Conservation (phyloP, 1,140 invertebrate genomes). For the Monochamus saltuarius region DNA sequence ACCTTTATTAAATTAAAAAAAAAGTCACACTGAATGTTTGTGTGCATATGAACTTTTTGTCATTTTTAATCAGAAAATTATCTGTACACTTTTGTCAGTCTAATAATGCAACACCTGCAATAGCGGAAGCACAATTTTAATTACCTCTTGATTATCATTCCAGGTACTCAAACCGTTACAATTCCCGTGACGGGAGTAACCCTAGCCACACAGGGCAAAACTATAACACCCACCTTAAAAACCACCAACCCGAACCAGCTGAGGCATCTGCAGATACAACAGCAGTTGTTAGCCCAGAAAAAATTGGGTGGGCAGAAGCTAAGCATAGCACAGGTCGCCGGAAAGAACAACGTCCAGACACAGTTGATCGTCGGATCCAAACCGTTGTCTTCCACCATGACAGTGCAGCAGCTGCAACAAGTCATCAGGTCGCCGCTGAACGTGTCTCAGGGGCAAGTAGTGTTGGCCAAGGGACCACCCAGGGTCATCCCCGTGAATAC, state of each 20-base stretch:
- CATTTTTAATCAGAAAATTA: no score
- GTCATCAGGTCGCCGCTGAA: conserved; percentile 67
- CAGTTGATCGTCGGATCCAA: conserved; percentile 67
- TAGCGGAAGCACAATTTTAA: no score
- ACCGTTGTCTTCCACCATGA: conserved; percentile 63
- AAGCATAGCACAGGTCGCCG: conserved; percentile 50
- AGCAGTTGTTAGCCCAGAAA: conserved; percentile 64
- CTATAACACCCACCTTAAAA: conserved; percentile 54
- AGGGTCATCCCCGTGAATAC: conserved; percentile 50
- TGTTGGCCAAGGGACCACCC: conserved; percentile 44
- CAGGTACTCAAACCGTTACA: conserved; percentile 53
- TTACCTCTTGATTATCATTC: neutral
- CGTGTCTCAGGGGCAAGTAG: conserved; percentile 45
- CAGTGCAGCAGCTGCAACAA: conserved; percentile 76
- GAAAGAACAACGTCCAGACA: conserved; percentile 57
- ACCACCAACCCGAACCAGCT: conserved; percentile 65
- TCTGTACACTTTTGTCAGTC: no score
- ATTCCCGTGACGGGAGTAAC: conserved; percentile 53
- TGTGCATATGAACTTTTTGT: no score
- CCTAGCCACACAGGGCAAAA: conserved; percentile 52
- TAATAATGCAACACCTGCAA: no score
- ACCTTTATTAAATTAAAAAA: no score
- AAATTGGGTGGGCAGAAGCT: conserved; percentile 51
- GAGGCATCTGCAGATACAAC: conserved; percentile 67
- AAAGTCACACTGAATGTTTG: no score